Evolutionary conservation across 2,797 vertebrate species (phyloP).

Genomic region (Dromococcyx pavoninus): DNA sequence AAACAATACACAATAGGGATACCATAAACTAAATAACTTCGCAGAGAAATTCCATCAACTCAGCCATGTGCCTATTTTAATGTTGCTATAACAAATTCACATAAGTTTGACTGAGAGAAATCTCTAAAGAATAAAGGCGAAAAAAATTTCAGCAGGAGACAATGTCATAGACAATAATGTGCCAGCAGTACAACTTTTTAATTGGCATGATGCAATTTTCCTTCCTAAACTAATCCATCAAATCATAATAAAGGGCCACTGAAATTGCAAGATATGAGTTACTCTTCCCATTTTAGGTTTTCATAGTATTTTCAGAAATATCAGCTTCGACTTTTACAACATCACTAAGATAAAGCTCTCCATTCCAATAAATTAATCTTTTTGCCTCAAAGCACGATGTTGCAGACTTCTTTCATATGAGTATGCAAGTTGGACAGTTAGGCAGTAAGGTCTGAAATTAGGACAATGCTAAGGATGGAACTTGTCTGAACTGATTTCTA

Average conservation of each 20-base stretch:
- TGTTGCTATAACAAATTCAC: constrained; percentile 29
- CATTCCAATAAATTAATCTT: not conserved
- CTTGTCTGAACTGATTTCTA: not conserved
- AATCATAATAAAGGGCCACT: not conserved
- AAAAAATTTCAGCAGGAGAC: not conserved
- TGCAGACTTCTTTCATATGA: not conserved
- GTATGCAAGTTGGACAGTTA: not conserved
- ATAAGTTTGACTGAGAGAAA: constrained; percentile 15
- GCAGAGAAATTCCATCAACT: constrained; percentile 53
- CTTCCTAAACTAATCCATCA: not conserved
- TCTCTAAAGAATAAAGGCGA: not conserved
- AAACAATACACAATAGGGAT: constrained; percentile 65
- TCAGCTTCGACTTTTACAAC: not conserved
- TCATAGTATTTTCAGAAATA: not conserved
- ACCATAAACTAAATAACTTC: constrained; percentile 50
- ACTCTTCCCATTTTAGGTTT: not conserved
- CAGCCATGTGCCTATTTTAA: constrained; percentile 51
- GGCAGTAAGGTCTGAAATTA: not conserved
- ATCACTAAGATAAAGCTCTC: not conserved
- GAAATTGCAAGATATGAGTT: not conserved
- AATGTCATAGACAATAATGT: not conserved
- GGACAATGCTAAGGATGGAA: not conserved
- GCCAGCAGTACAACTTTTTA: constrained; percentile 25
- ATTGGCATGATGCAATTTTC: constrained; percentile 11
- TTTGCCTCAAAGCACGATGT: not conserved